Evolutionary conservation across 1,140 invertebrate species (phyloP).

Genomic region (Coenobita brevimanus): DNA sequence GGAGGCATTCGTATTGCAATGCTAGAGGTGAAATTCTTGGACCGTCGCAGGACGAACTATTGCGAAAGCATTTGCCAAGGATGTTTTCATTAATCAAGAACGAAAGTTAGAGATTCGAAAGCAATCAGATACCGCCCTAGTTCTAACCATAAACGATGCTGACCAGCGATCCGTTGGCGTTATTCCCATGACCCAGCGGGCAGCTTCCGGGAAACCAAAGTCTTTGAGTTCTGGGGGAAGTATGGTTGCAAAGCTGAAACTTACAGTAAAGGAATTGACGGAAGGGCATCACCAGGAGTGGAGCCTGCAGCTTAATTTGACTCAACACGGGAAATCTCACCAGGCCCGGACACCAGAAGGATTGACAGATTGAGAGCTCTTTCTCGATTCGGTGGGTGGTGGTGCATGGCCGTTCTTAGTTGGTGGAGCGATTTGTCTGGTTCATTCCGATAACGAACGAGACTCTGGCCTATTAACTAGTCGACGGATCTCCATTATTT

Average conservation of each 20-base stretch:
- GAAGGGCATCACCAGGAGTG: too few relatives aligned
- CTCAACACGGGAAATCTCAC: too few relatives aligned
- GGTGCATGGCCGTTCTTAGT: too few relatives aligned
- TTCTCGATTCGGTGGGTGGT: too few relatives aligned
- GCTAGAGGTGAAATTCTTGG: conserved; percentile 74
- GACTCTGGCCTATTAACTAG: too few relatives aligned
- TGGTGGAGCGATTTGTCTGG: too few relatives aligned
- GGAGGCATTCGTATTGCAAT: conserved; percentile 70
- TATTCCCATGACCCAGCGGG: conserved; percentile 72
- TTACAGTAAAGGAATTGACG: too few relatives aligned
- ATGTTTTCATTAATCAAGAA: conserved; percentile 90
- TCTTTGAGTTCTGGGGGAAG: conserved; percentile 82
- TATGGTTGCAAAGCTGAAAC: conserved; percentile 95
- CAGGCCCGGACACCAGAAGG: too few relatives aligned
- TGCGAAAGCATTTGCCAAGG: conserved; percentile 88
- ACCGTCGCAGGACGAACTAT: conserved; percentile 76
- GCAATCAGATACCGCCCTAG: conserved; percentile 88
- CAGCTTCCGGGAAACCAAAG: conserved; percentile 77
- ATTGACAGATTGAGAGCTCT: too few relatives aligned
- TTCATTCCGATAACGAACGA: too few relatives aligned
- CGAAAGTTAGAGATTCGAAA: conserved; percentile 89
- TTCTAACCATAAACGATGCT: conserved; percentile 91
- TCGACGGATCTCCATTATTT: too few relatives aligned
- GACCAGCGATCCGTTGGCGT: conserved; percentile 76
- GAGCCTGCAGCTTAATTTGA: too few relatives aligned